Conservation (phyloP, 2,113 vertebrate species). For the Progne subis region DNA sequence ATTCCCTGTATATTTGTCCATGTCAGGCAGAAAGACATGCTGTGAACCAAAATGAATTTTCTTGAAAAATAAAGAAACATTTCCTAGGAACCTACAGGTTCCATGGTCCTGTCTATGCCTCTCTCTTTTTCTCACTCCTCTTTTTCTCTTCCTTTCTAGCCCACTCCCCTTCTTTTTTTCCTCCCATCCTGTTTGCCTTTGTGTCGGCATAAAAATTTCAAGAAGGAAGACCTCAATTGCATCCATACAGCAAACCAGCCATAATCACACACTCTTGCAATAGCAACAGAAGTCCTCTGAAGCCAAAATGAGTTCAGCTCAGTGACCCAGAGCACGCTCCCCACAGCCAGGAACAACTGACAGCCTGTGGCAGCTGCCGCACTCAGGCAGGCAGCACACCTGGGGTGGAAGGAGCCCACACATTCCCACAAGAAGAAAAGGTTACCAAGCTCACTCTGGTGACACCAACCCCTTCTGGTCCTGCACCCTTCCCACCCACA, state of each 20-base stretch:
- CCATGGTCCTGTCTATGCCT: not conserved
- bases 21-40: not conserved
- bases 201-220: not conserved
- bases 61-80: not conserved
- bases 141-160: not conserved
- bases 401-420: not conserved
- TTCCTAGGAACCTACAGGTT: not conserved
- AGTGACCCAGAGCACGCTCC: not conserved
- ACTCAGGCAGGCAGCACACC: not conserved
- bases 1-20: not conserved
- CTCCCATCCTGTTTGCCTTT: not conserved
- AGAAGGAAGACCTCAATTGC: fast-evolving
- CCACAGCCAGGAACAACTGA: not conserved
- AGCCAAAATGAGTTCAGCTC: fast-evolving
- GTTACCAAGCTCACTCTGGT: no score
- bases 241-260: not conserved
- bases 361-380: not conserved
- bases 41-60: not conserved
- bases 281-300: not conserved
- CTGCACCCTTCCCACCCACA: not conserved
- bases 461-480: not conserved
- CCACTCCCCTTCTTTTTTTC: fast-evolving
- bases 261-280: not conserved
- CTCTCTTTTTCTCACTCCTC: not conserved
- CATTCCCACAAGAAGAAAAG: fast-evolving